phyloP scores from a whole-genome alignment of 1,140 invertebrate species.

The Caligus rogercresseyi region DNA sequence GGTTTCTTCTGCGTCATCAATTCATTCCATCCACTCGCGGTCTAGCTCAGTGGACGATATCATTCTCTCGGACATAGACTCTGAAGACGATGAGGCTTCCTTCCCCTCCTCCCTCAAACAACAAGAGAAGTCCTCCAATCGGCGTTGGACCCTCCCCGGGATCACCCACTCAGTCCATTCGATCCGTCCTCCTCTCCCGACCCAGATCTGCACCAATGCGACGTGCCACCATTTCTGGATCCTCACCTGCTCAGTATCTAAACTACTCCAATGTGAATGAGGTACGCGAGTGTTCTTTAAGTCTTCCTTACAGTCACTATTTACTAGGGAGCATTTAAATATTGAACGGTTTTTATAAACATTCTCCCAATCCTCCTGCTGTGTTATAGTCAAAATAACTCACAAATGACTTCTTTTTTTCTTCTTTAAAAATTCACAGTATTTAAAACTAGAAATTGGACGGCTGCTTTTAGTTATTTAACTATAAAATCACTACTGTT shows the following conservation, averaged over 20 bases:
- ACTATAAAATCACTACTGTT: no score
- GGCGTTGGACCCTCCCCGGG: neutral
- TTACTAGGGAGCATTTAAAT: no score
- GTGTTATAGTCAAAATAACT: no score
- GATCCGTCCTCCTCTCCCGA: constrained; percentile 15
- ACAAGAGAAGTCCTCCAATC: neutral
- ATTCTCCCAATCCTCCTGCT: no score
- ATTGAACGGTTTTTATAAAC: no score
- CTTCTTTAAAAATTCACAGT: no score
- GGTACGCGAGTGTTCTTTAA: no score
- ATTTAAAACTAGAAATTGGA: no score
- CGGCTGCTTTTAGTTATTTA: no score
- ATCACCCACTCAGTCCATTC: constrained; percentile 7
- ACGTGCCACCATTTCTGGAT: constrained; percentile 12
- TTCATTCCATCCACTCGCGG: neutral
- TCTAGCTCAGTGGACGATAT: neutral
- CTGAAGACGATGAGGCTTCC: constrained; percentile 9
- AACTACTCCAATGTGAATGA: constrained; percentile 16
- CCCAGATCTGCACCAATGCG: constrained; percentile 11
- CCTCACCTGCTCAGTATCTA: neutral
- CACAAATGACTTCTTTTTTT: no score
- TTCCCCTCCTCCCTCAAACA: neutral
- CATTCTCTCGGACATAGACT: neutral
- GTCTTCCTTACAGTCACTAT: no score
- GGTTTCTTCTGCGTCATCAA: neutral